Base-by-base conservation (phyloP, 2,888 invertebrate species). In the Rhingia rostrata region DNA sequence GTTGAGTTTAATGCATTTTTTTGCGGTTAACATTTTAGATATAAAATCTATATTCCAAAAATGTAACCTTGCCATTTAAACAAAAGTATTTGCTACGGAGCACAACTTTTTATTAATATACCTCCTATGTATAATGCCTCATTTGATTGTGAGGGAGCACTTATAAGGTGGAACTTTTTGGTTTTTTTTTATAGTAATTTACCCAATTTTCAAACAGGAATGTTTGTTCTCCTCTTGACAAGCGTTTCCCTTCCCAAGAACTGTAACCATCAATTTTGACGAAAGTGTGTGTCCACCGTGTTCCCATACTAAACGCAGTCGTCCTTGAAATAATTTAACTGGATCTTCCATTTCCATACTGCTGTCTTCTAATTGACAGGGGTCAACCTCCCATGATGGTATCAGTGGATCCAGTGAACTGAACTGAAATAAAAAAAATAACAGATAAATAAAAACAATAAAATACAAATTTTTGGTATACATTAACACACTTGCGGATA, bases 311-410 rank as follows among this genome's bases (percentile, higher is more conserved):
- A 94, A 92, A 87, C 92, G 92, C 77, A 94, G 90, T 83, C 93
- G 93, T 3, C 93, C 92, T 12, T 93, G 93, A 63, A 94, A 92
- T 53, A 94, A 89, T 79, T 92, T 92, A 45, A 93, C 92, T 0
- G 92, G 91, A 56, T 93, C 93, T 14, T 93, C 93, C 88, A 90
- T 90, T 6, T 93, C 93, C 0, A 92, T 92, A 2, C 93, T 93
- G 0, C 88, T 89, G 37, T 89, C 89, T 85, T 91, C 91, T 86
- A 92, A 85, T 85, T 90, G 89, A 87, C 94, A 94, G 0, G 94
- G 92, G 78, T 93, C 93, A 33, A 93, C 88, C 12, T 92, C 92
- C 93, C 94, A 94, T 88, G 92, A 92, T 33, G 93, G 93, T 58
- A 89, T 89, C 35, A 89, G 89, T 4, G 90, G 90, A 87, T 91